These are phyloP conservation scores for Papilio helenus DNA, from an alignment of 1,140 invertebrate species.

Conservation along the genomic window DNA sequence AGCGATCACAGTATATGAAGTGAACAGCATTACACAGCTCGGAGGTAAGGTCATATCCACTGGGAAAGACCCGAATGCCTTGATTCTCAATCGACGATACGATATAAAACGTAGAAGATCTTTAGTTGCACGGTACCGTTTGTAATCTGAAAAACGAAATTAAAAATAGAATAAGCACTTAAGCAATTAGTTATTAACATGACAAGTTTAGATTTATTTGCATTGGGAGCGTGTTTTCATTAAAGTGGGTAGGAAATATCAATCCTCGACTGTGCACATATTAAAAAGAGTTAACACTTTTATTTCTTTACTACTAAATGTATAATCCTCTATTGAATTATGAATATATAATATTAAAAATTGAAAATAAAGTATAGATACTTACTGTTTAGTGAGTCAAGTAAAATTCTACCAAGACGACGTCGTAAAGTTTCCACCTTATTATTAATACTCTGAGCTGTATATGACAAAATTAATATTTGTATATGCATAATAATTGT, in stretches of 20 bases:
- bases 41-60: conserved; percentile 59
- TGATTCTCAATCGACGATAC: conserved; percentile 44
- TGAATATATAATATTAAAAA: too few relatives aligned
- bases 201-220: too few relatives aligned
- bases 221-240: too few relatives aligned
- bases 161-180: too few relatives aligned
- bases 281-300: too few relatives aligned
- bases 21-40: conserved; percentile 53
- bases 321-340: too few relatives aligned
- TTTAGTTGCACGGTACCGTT: conserved; percentile 46
- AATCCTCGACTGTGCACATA: too few relatives aligned
- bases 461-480: conserved; percentile 34
- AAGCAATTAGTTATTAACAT: too few relatives aligned
- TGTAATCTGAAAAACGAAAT: conserved; percentile 42
- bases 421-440: conserved; percentile 36
- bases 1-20: conserved; percentile 57
- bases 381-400: conserved; percentile 38
- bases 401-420: conserved; percentile 37
- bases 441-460: conserved; percentile 37
- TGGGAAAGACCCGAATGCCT: conserved; percentile 48
- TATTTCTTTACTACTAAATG: too few relatives aligned
- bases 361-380: not conserved
- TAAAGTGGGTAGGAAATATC: too few relatives aligned
- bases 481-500: conserved; percentile 30
- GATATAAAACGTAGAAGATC: conserved; percentile 50